Base-by-base conservation (phyloP, 53 echinoderm and acorn worm genomes). In the Temnopleurus reevesii region DNA sequence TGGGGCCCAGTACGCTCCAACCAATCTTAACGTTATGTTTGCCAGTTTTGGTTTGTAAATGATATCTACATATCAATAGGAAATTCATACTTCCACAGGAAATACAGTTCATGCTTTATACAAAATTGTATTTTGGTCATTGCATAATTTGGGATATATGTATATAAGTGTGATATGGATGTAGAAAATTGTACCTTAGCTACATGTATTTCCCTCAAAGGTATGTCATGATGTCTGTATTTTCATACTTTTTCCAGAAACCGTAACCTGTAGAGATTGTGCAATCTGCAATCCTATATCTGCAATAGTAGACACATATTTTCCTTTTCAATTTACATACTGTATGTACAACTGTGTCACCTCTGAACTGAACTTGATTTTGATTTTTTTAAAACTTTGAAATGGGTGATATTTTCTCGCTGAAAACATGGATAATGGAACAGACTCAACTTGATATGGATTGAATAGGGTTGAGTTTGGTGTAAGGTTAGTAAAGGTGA, bases 11-110 rank as follows among this genome's bases (percentile, higher is more conserved):
- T 71, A 17, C 8, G 41, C n/a, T 36, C 8, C 13, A 38, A 71
- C 38, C 5, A 21, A 71, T 4, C 19, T 4, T 33, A 26, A 3
- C 23, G 33, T 71, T n/a, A n/a, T n/a, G n/a, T n/a, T n/a, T n/a
- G n/a, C n/a, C 8, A 71, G 21, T n/a, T 71, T 41, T 63, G 33
- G 29, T 33, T 25, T 8, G 4, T 33, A 61, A 31, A 30, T 6
- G 30, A 18, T 66, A 55, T 21, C 18, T 55, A 21, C 21, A 19
- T 19, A 38, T 71, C 41, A 71, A 71, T 36, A 36, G 71, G 71
- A 71, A 71, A 71, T 71, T 0, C 19, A 18, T 63, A 41, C 38
- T 71, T 71, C 71, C 71, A 38, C 71, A 71, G 71, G 71, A 71
- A 36, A 38, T 41, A 71, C 35, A 2, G 18, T n/a, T 7, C 24